phyloP scores from a whole-genome alignment of 2,113 vertebrate genomes.

The Pyrgilauda ruficollis region DNA sequence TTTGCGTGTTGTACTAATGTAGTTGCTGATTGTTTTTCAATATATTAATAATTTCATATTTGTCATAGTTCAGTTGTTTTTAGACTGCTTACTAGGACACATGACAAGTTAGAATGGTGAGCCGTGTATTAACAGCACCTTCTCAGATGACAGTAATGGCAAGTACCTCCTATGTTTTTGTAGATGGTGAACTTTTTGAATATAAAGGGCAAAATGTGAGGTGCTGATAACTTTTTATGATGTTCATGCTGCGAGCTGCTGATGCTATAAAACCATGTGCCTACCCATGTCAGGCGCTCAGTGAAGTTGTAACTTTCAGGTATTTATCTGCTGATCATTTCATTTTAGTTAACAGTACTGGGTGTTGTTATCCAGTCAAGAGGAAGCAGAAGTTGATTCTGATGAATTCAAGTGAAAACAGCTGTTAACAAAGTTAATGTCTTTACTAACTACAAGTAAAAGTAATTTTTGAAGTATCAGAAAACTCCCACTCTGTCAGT shows the following conservation, averaged over 20 bases:
- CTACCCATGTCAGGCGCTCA: background rate
- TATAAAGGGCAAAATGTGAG: background rate
- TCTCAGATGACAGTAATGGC: background rate
- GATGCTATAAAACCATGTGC: background rate
- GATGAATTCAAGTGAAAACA: conserved; percentile 58
- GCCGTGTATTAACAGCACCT: background rate
- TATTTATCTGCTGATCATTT: conserved; percentile 3
- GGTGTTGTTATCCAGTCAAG: conserved; percentile 14
- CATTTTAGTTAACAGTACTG: conserved; percentile 50
- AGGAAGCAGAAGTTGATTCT: conserved; percentile 32
- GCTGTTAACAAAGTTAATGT: background rate
- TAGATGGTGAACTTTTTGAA: background rate
- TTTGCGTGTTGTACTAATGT: background rate
- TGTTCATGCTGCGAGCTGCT: background rate
- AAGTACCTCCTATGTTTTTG: background rate
- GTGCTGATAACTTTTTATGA: background rate
- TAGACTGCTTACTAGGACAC: background rate
- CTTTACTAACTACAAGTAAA: background rate
- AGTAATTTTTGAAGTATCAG: background rate
- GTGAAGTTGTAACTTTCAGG: background rate
- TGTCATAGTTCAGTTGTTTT: background rate
- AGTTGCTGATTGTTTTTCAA: background rate
- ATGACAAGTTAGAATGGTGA: background rate
- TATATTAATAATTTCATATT: background rate
- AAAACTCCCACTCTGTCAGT: background rate